Evolutionary conservation across 2,113 vertebrate genomes (phyloP).

Genomic region (Ammodytes marinus): DNA sequence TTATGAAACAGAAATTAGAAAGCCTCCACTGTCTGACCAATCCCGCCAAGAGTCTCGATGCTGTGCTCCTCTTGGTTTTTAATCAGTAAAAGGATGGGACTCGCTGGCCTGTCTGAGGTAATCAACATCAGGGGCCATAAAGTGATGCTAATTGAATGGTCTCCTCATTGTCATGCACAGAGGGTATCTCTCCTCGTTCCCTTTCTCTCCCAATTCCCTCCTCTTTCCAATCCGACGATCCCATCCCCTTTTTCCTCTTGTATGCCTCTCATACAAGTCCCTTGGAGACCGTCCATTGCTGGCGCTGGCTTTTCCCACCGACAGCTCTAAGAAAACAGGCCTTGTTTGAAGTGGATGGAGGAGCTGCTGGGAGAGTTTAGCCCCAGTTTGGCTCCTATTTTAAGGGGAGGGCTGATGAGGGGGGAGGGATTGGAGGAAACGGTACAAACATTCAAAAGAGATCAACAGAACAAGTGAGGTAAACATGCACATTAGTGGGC

Average conservation of each 20-base stretch:
- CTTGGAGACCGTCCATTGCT: slow-evolving; percentile 72
- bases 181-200: slow-evolving; percentile 63
- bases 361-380: slow-evolving; percentile 72
- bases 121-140: slow-evolving; percentile 86
- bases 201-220: slow-evolving; percentile 53
- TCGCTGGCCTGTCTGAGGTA: slow-evolving; percentile 83
- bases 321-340: slow-evolving; percentile 81
- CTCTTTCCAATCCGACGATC: slow-evolving; percentile 66
- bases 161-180: slow-evolving; percentile 85
- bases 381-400: slow-evolving; percentile 61
- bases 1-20: slow-evolving; percentile 77
- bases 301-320: slow-evolving; percentile 76
- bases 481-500: slow-evolving; percentile 6
- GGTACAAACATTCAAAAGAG: slow-evolving; percentile 26
- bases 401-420: slow-evolving; percentile 1
- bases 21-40: slow-evolving; percentile 66
- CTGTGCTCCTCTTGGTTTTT: slow-evolving; percentile 74
- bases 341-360: slow-evolving; percentile 79
- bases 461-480: slow-evolving; percentile 38
- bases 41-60: slow-evolving; percentile 63
- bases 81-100: slow-evolving; percentile 84
- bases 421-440: slow-evolving; percentile 20
- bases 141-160: slow-evolving; percentile 86
- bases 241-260: slow-evolving; percentile 66
- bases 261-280: slow-evolving; percentile 73